Evolutionary conservation across 2,797 vertebrate genomes (phyloP), one percentile per base, ranked within the genome.

Genomic region (Neostethus bicornis): DNA sequence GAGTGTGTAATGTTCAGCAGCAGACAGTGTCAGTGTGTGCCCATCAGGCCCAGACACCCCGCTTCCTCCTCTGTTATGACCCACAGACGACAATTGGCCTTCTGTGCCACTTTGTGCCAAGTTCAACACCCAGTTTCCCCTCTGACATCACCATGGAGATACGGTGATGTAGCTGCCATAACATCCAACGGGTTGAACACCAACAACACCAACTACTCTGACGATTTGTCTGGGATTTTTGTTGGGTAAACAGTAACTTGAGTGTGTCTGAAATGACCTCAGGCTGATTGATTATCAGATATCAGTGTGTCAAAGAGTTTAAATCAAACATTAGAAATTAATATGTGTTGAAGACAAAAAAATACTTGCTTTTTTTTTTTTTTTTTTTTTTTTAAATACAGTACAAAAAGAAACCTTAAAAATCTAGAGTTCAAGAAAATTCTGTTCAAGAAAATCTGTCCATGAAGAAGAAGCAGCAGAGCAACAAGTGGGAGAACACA

Each of bases 401-500:
- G n/a, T n/a, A 16, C 13, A 16, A 51, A 28, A 9, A 31, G 2
- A 5, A 23, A 51, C 14, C 25, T 8, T 1, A 19, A 12, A 45
- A n/a, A 20, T 23, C 11, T 14, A 1, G 23, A 26, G 26, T 25
- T 58, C 24, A 19, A 26, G 5, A 31, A 4, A 23, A 52, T 38
- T 17, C 41, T 62, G 49, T 26, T 50, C 64, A 35, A 17, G 58
- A 42, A 25, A 50, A 38, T 17, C 41, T 62, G 51, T 29, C 49
- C 61, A 35, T 24, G 63, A 44, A 25, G 7, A 28, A 28, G 38
- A 31, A 8, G 25, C 17, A 47, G 46, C 62, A 19, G 54, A 84
- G 83, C 92, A 92, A 93, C 91, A 92, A 88, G 91, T 92, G 83
- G 73, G 61, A 14, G 74, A 61, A 13, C 19, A 66, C 76, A 87